Evolutionary conservation across 1,140 invertebrate species (phyloP).

Genomic region (Sycophila sp.): DNA sequence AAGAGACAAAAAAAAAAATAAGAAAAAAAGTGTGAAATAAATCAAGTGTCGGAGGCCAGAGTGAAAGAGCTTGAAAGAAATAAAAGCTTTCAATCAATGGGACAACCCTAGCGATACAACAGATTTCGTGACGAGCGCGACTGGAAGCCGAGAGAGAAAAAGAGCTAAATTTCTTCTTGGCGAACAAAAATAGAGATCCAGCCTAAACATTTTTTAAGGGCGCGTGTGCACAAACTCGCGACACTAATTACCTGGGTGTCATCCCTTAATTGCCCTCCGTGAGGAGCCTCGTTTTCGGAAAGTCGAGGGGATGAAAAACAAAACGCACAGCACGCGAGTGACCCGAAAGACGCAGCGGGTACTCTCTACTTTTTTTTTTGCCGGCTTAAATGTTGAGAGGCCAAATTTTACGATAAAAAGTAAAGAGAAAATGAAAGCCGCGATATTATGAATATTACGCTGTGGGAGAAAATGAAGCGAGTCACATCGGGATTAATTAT

Average conservation of each 20-base stretch:
- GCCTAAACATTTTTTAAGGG: constrained; percentile 16
- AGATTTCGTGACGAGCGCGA: not conserved
- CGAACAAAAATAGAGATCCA: constrained; percentile 2
- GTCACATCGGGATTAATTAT: too few species aligned
- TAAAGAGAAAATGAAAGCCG: too few species aligned
- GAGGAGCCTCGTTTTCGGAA: constrained; percentile 1
- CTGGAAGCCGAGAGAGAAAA: not conserved
- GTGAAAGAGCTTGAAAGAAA: not conserved
- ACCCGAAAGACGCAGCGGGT: not conserved
- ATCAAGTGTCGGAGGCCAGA: not conserved
- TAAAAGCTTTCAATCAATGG: not conserved
- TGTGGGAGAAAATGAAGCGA: too few species aligned
- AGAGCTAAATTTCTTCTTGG: not conserved
- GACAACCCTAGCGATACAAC: constrained; percentile 1
- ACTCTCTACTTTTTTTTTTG: not conserved
- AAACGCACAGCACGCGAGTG: not conserved
- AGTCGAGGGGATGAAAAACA: not conserved
- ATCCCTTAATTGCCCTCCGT: constrained; percentile 6
- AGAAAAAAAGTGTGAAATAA: not conserved
- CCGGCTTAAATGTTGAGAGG: too few species aligned
- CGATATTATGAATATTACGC: too few species aligned
- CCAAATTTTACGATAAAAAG: too few species aligned
- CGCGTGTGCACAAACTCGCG: not conserved
- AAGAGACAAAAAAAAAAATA: not conserved
- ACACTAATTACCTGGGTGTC: constrained; percentile 13